A percentile compares a stretch with the other conserved stretches of the same genome.
Conservation (phyloP, 2,888 invertebrate species). For the Cheilosia vernalis region DNA sequence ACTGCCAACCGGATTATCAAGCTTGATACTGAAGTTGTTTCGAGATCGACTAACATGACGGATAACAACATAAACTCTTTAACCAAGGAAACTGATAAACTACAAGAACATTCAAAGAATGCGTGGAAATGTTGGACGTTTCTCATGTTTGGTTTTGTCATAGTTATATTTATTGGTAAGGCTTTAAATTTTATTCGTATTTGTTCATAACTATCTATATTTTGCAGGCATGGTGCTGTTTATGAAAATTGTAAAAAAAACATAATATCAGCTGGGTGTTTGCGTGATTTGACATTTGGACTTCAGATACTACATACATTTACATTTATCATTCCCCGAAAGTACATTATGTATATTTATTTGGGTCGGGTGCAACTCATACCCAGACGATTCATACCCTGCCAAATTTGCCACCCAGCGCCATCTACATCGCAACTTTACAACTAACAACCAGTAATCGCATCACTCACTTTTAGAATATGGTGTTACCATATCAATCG, state of each 20-base stretch:
- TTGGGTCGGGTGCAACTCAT: no score
- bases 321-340: slow-evolving; percentile 55
- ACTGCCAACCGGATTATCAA: slow-evolving; percentile 95
- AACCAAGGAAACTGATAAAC: slow-evolving; percentile 90
- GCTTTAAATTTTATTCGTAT: slow-evolving; percentile 70
- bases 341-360: slow-evolving; percentile 28
- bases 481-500: no score
- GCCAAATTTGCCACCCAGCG: no score
- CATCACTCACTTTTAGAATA: no score
- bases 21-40: slow-evolving; percentile 93
- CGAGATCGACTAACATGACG: slow-evolving; percentile 90
- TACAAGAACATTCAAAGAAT: slow-evolving; percentile 92
- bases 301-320: slow-evolving; percentile 16
- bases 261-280: slow-evolving; percentile 10
- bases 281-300: slow-evolving; percentile 18
- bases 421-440: no score
- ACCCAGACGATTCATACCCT: no score
- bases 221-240: slow-evolving; percentile 94
- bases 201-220: slow-evolving; percentile 69
- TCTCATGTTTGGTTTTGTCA: slow-evolving; percentile 93
- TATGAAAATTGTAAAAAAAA: slow-evolving; percentile 95
- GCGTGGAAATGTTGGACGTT: slow-evolving; percentile 98
- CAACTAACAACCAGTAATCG: no score
- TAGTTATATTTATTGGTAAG: slow-evolving; percentile 94
- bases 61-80: slow-evolving; percentile 91